These are phyloP conservation scores for Pseudomyrmex concolor DNA, from an alignment of 1,140 invertebrate genomes.

Conservation along the genomic window DNA sequence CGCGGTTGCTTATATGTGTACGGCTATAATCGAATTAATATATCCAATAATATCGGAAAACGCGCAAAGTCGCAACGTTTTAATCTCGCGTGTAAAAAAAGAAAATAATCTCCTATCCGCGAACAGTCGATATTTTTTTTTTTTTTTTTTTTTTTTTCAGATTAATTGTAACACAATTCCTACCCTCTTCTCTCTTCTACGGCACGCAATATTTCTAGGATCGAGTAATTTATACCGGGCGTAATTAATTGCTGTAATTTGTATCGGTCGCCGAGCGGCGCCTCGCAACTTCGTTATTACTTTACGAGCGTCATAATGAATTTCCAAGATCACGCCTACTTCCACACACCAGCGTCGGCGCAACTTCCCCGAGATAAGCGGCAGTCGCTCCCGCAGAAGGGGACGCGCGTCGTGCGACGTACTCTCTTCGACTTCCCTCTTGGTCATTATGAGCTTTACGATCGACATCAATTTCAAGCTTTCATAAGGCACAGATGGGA, in stretches of 20 bases:
- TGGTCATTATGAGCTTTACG: slow-evolving; percentile 40
- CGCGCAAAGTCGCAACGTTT: background rate
- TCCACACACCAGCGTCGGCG: slow-evolving; percentile 15
- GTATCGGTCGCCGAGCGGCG: slow-evolving; percentile 36
- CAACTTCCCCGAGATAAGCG: slow-evolving; percentile 41
- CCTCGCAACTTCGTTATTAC: slow-evolving; percentile 51
- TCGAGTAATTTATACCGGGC: slow-evolving; percentile 38
- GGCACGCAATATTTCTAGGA: slow-evolving; percentile 24
- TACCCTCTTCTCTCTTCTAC: background rate
- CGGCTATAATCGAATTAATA: slow-evolving; percentile 26
- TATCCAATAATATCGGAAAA: slow-evolving; percentile 11
- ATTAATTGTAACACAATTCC: too few relatives aligned
- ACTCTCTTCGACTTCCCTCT: background rate
- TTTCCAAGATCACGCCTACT: slow-evolving; percentile 53
- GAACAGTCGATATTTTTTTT: background rate
- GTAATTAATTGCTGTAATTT: slow-evolving; percentile 51
- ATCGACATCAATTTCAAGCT: slow-evolving; percentile 40
- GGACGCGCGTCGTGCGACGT: too few relatives aligned
- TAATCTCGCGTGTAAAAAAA: background rate
- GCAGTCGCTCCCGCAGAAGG: slow-evolving; percentile 21
- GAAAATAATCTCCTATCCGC: background rate
- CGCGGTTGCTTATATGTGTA: background rate
- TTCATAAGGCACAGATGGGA: background rate
- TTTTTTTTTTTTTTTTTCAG: background rate
- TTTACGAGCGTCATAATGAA: slow-evolving; percentile 50